phyloP scores from a whole-genome alignment of 2,797 vertebrate species.

The Nasua narica region DNA sequence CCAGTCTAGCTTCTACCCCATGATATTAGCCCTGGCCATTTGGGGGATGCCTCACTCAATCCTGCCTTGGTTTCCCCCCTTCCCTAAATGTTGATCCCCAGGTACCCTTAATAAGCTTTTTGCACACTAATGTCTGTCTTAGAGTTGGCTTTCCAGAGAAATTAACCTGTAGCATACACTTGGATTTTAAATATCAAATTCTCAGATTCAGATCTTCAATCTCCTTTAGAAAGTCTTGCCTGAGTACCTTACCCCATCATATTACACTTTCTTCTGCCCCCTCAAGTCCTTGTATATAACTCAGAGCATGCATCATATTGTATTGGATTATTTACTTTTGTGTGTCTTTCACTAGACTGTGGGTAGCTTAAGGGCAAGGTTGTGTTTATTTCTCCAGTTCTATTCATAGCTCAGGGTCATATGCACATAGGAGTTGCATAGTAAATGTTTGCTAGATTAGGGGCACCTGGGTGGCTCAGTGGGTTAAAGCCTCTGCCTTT shows the following conservation, averaged over 20 bases:
- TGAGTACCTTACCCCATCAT: neutral
- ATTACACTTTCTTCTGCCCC: neutral
- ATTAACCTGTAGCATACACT: neutral
- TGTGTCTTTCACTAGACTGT: neutral
- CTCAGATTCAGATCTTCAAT: neutral
- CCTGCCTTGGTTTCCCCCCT: neutral
- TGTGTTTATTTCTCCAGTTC: neutral
- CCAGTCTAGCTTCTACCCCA: neutral
- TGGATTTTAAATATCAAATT: neutral
- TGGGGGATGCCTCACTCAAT: neutral
- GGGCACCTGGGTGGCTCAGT: no score
- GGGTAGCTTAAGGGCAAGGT: neutral
- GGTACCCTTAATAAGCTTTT: neutral
- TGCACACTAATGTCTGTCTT: neutral
- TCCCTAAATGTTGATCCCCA: neutral
- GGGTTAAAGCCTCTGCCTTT: no score
- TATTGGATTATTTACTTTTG: neutral
- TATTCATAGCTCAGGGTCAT: neutral
- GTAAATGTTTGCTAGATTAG: neutral
- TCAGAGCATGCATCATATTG: neutral
- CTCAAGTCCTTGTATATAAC: neutral
- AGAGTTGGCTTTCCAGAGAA: neutral
- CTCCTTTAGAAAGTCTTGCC: neutral
- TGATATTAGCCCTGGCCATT: neutral
- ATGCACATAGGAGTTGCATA: neutral